phyloP scores from a whole-genome alignment of 2,888 invertebrate species.

The Scaptomyza flava region DNA sequence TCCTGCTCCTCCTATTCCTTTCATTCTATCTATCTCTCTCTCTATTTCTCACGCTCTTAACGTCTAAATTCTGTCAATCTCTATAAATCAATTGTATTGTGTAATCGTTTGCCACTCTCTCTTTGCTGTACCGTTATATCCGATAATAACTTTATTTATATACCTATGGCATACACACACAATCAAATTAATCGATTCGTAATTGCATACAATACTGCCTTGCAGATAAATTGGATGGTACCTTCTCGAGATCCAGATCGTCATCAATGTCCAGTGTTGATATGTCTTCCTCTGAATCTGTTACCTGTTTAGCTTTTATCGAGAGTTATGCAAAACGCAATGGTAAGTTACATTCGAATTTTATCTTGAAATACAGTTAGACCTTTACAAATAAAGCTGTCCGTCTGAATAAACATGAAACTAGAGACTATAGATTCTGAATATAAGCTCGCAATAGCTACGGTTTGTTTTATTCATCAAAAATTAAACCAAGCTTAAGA shows the following conservation, averaged over 20 bases:
- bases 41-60: slow-evolving; percentile 35
- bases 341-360: slow-evolving; percentile 87
- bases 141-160: slow-evolving; percentile 18
- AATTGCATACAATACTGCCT: slow-evolving; percentile 86
- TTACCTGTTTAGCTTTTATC: slow-evolving; percentile 97
- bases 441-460: too few species aligned
- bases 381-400: too few species aligned
- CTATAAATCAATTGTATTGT: slow-evolving; percentile 52
- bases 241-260: slow-evolving; percentile 97
- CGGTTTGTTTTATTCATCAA: too few species aligned
- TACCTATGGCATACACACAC: background rate
- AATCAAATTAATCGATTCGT: slow-evolving; percentile 67
- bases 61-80: slow-evolving; percentile 31
- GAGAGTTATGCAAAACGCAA: slow-evolving; percentile 97
- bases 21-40: slow-evolving; percentile 38
- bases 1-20: slow-evolving; percentile 11
- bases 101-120: slow-evolving; percentile 56
- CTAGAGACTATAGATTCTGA: too few species aligned
- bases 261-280: slow-evolving; percentile 99
- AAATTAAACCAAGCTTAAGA: too few species aligned
- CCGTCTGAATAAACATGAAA: too few species aligned
- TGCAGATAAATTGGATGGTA: slow-evolving; percentile 98
- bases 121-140: slow-evolving; percentile 49
- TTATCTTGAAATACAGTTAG: too few species aligned
- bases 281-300: slow-evolving; percentile 97